Conservation (phyloP, 2,113 vertebrate species). For the Semnornis frantzii region DNA sequence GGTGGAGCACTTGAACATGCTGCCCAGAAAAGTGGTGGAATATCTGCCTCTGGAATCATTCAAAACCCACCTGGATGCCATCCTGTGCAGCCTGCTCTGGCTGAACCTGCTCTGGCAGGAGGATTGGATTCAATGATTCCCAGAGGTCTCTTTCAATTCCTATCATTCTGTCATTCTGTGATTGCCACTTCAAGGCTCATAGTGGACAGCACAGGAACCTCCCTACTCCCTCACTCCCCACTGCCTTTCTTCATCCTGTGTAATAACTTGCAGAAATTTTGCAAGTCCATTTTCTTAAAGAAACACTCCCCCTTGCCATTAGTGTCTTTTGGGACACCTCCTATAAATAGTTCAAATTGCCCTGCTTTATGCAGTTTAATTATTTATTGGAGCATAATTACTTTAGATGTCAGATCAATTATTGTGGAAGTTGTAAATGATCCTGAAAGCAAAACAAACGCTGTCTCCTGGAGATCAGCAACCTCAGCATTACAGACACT, state of each 20-base stretch:
- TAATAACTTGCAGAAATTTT: not conserved
- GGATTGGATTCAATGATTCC: no score
- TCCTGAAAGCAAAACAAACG: not conserved
- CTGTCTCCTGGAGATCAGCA: not conserved
- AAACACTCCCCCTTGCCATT: not conserved
- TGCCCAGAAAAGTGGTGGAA: no score
- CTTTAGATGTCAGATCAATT: conserved; percentile 9
- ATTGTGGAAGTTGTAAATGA: not conserved
- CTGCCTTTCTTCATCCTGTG: not conserved
- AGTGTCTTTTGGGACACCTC: not conserved
- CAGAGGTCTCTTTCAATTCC: no score
- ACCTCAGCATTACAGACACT: not conserved
- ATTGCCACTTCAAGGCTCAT: not conserved
- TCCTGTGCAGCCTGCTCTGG: no score
- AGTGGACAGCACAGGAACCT: not conserved
- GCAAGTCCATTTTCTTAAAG: not conserved
- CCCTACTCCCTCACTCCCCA: no score
- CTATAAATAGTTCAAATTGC: conserved; percentile 47
- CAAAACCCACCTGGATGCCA: no score
- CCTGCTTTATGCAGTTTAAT: conserved; percentile 28
- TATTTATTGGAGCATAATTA: conserved; percentile 52
- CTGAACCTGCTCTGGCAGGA: no score
- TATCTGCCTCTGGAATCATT: no score
- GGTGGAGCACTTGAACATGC: no score
- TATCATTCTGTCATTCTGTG: no score